Base-by-base conservation (phyloP, 1,140 invertebrate species). In the Leptopilina clavipes region DNA sequence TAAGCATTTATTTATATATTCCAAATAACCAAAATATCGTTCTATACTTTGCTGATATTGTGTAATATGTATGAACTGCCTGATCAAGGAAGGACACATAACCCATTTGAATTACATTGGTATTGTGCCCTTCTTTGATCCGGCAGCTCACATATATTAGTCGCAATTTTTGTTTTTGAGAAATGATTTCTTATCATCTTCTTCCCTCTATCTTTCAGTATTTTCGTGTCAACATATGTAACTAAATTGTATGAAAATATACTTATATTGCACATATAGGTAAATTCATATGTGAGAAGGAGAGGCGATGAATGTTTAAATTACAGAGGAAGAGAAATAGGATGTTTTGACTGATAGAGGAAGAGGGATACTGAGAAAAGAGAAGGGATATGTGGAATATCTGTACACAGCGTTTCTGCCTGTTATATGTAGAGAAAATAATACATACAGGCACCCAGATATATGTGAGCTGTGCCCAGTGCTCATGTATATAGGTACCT, bases 401-500 rank as follows among this genome's bases (percentile, higher is more conserved):
- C 59, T 65, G 74, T 76, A 76, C 73, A 70, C 70, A 75, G 54
- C 73, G 45, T 75, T 75, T 70, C 54, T 65, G 76, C 76, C 78
- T 82, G 82, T 84, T 84, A 85, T 76, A 75, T 79, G 37, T 40
- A 40, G 5, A 76, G 81, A 85, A 82, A 85, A 85, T 86, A 85
- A 86, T 81, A 70, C 44, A 77, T 79, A 84, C 43, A 74, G 83
- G 80, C 80, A 84, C 73, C 82, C 82, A 81, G 79, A 76, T 76
- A 79, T 70, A 59, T 79, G 72, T 71, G 74, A 73, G 74, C 74
- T 40, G 56, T 75, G 52, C 73, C 59, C 59, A 71, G 48, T 70
- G 31, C 17, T 70, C 54, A 54, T 81, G 78, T 80, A 83, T 80
- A 80, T 84, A 82, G 85, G 84, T 89, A 89, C 87, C 89, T 90